Evolutionary conservation across 2,888 invertebrate species (phyloP).

Genomic region (Saturnia pavonia): DNA sequence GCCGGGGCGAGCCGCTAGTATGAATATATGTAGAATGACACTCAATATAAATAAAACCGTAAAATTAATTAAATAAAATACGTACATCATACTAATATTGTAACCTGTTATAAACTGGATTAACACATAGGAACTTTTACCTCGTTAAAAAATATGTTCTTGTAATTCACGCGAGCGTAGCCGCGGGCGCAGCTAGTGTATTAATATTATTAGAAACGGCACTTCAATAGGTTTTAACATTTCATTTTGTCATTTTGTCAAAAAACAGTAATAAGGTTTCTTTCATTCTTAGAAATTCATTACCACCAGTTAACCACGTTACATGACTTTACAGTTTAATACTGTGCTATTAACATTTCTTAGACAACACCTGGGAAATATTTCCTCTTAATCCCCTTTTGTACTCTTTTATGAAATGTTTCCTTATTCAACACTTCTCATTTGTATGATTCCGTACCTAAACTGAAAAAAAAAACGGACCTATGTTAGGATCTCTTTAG

Average conservation of each 20-base stretch:
- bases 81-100: no score
- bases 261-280: background rate
- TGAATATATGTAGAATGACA: no score
- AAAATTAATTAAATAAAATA: no score
- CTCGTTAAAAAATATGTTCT: background rate
- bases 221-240: background rate
- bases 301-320: background rate
- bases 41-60: no score
- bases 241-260: background rate
- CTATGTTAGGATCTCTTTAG: no score
- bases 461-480: no score
- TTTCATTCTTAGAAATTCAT: background rate
- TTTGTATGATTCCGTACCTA: no score
- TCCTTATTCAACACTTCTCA: no score
- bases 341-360: background rate
- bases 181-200: background rate
- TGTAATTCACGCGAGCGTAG: background rate
- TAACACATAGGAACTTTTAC: background rate
- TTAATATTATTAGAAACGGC: background rate
- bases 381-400: background rate
- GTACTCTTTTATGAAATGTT: no score
- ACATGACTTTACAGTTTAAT: background rate
- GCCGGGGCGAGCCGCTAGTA: no score
- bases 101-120: no score
- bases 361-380: background rate